Evolutionary conservation across 1,140 invertebrate genomes (phyloP).

Genomic region (Drosophila ercepeae): DNA sequence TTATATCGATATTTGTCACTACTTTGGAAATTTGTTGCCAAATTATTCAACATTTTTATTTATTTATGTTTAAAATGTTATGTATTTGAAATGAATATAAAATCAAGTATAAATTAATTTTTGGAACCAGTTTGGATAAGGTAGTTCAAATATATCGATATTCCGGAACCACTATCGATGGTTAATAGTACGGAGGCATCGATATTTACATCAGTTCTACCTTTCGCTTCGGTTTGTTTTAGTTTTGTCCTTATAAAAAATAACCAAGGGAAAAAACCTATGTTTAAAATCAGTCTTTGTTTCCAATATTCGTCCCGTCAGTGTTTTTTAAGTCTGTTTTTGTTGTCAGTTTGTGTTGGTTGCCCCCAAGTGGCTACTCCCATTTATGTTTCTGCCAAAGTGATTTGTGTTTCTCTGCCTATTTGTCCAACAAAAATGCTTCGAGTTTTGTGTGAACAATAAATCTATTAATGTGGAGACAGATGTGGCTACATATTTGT

Average conservation of each 20-base stretch:
- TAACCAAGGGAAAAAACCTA: neutral
- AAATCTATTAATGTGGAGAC: neutral
- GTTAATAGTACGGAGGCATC: no score
- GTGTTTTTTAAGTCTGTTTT: conserved; percentile 10
- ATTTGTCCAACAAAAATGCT: neutral
- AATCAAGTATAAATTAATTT: no score
- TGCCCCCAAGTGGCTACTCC: conserved; percentile 12
- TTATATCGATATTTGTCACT: no score
- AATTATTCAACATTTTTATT: no score
- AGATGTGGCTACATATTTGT: neutral
- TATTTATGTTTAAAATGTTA: no score
- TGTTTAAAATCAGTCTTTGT: neutral
- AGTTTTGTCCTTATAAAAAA: conserved; percentile 26
- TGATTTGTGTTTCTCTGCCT: neutral
- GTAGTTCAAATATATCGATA: no score
- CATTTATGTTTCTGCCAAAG: conserved; percentile 3
- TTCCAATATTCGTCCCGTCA: neutral
- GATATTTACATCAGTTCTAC: no score
- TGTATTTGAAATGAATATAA: no score
- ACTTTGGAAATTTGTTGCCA: no score
- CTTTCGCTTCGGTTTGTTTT: conserved; percentile 44
- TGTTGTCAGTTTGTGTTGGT: neutral
- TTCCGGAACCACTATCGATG: no score
- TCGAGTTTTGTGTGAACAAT: neutral
- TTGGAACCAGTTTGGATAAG: no score